phyloP scores from a whole-genome alignment of 2,888 invertebrate species.

The Tetranychus truncatus region DNA sequence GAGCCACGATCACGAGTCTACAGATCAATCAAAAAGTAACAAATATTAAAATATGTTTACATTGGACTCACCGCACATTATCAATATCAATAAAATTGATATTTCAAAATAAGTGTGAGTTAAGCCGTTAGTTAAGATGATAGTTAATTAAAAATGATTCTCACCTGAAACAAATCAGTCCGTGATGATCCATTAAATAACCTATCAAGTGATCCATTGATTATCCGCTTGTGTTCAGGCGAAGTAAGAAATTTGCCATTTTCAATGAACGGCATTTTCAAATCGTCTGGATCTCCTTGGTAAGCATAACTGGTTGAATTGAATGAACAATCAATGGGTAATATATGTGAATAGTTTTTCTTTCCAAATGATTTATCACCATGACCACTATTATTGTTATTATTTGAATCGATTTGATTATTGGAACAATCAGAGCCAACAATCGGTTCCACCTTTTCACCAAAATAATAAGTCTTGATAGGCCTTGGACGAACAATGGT shows the following conservation, averaged over 20 bases:
- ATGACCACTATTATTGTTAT: too few relatives aligned
- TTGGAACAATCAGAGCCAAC: too few relatives aligned
- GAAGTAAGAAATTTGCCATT: not conserved
- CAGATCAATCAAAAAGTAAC: not conserved
- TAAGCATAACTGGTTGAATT: too few relatives aligned
- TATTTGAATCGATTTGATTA: too few relatives aligned
- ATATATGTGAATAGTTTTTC: too few relatives aligned
- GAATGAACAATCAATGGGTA: too few relatives aligned
- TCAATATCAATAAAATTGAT: too few relatives aligned
- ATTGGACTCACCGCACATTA: too few relatives aligned
- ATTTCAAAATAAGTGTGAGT: too few relatives aligned
- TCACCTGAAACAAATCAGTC: not conserved
- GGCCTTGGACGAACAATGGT: not conserved
- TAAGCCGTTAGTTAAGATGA: too few relatives aligned
- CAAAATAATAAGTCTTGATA: not conserved
- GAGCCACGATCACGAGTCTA: not conserved
- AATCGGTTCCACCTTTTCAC: not conserved
- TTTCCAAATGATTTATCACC: too few relatives aligned
- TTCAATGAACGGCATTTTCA: not conserved
- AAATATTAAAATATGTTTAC: not conserved
- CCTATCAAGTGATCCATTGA: not conserved
- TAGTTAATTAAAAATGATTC: not conserved
- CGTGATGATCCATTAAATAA: not conserved
- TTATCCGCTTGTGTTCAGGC: not conserved
- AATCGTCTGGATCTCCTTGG: too few relatives aligned